phyloP scores from a whole-genome alignment of 2,797 vertebrate genomes.

The Adelosebastes latens region DNA sequence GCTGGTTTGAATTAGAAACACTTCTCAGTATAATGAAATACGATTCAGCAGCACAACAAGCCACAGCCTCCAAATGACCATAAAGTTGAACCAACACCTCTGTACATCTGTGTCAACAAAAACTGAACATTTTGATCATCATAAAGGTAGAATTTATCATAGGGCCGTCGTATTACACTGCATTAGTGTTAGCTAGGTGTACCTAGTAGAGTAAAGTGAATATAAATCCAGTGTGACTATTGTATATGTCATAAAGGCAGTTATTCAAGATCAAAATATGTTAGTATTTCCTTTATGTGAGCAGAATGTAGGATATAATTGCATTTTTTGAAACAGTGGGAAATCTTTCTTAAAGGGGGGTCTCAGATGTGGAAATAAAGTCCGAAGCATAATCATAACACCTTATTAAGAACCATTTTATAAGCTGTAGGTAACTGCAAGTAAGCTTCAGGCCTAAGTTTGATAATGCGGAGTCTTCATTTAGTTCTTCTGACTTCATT shows the following conservation, averaged over 20 bases:
- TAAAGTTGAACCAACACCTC: not conserved
- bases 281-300: not conserved
- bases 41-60: not conserved
- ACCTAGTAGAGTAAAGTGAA: not conserved
- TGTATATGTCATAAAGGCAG: not conserved
- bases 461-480: not conserved
- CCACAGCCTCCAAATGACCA: not conserved
- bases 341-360: not conserved
- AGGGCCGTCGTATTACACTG: not conserved
- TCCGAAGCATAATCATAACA: not conserved
- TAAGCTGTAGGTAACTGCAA: not conserved
- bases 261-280: not conserved
- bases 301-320: not conserved
- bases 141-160: not conserved
- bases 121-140: not conserved
- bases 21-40: not conserved
- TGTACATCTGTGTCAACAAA: not conserved
- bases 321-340: not conserved
- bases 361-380: not conserved
- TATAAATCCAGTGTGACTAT: not conserved
- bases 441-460: not conserved
- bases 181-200: not conserved
- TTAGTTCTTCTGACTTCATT: constrained; percentile 3
- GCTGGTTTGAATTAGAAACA: not conserved
- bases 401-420: not conserved